These are phyloP conservation scores for Rynchops niger DNA, from an alignment of 2,113 vertebrate genomes.

Conservation along the genomic window DNA sequence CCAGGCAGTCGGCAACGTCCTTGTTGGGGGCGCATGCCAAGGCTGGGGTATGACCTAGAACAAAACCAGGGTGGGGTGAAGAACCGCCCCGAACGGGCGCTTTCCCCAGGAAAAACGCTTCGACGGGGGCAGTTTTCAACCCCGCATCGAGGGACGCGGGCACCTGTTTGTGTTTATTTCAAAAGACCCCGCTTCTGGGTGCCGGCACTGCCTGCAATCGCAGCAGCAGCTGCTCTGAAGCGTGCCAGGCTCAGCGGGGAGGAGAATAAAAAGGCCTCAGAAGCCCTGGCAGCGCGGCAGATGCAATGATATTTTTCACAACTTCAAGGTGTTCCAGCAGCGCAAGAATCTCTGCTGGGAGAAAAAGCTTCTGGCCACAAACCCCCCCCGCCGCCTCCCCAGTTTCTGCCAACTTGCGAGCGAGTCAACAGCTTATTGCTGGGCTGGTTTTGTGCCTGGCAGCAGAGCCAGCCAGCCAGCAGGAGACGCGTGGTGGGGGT, in stretches of 20 bases:
- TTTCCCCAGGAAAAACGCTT: rapidly evolving
- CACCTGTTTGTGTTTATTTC: neutral
- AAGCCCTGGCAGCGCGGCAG: neutral
- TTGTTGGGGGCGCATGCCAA: conserved; percentile 97
- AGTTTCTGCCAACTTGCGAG: neutral
- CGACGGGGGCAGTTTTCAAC: rapidly evolving
- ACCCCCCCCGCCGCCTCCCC: too few relatives aligned
- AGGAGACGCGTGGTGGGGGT: rapidly evolving
- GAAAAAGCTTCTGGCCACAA: neutral
- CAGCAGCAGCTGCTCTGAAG: neutral
- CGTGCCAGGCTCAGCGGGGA: neutral
- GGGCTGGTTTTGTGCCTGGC: neutral
- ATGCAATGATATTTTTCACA: neutral
- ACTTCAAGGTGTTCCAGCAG: neutral
- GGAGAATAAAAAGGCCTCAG: neutral
- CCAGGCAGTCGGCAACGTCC: conserved; percentile 95
- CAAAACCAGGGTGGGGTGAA: neutral
- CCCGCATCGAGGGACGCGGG: rapidly evolving
- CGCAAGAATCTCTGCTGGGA: neutral
- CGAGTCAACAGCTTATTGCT: neutral
- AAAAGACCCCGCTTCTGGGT: neutral
- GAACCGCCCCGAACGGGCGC: rapidly evolving
- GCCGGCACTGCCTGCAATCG: neutral
- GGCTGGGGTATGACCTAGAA: conserved; percentile 89
- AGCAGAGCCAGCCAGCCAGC: neutral